Percentiles rank a stretch among this genome's conserved stretches.
Evolutionary conservation across 2,113 vertebrate genomes (phyloP).

Genomic region (Proteles cristata): DNA sequence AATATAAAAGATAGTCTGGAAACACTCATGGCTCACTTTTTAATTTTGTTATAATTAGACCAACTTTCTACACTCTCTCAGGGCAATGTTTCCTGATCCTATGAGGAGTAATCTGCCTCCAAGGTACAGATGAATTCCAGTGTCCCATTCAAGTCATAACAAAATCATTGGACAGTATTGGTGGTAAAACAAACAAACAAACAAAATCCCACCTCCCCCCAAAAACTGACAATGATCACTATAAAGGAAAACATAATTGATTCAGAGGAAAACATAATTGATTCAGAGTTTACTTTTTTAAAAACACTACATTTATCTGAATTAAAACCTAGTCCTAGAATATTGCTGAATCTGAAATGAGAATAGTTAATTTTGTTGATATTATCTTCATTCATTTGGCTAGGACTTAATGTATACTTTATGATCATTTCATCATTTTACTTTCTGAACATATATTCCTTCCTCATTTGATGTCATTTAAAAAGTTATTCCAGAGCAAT

Average conservation of each 20-base stretch:
- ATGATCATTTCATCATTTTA: neutral
- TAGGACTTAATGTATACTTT: neutral
- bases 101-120: neutral
- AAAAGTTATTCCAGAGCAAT: neutral
- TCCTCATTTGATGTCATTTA: neutral
- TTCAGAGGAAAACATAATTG: neutral
- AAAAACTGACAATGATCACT: neutral
- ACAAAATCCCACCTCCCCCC: no score
- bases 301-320: neutral
- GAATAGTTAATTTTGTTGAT: conserved; percentile 12
- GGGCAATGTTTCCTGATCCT: neutral
- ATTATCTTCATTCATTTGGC: neutral
- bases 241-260: neutral
- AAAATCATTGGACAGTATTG: neutral
- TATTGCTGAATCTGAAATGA: conserved; percentile 16
- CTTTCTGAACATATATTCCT: neutral
- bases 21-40: neutral
- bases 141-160: neutral
- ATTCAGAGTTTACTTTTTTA: neutral
- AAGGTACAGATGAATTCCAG: neutral
- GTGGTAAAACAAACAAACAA: neutral
- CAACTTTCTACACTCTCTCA: neutral
- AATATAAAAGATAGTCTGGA: neutral
- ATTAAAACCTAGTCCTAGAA: neutral
- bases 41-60: neutral